phyloP scores from a whole-genome alignment of 2,797 vertebrate genomes.

The Phalanger gymnotis region DNA sequence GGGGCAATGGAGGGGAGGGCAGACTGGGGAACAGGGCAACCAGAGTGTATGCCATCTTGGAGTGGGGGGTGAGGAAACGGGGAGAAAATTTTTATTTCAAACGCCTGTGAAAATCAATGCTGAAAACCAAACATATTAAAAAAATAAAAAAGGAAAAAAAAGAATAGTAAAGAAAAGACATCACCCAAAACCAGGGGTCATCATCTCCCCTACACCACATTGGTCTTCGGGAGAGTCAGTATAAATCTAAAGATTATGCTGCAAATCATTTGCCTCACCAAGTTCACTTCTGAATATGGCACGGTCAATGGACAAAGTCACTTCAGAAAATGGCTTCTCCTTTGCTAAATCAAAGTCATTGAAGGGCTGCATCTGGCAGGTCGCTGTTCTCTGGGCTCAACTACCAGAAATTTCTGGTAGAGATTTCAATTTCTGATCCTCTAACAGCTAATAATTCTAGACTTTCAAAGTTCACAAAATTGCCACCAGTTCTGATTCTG shows the following conservation, averaged over 20 bases:
- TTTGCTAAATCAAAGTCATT: background rate
- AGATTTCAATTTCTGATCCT: background rate
- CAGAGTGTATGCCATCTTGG: no score
- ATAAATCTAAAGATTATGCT: background rate
- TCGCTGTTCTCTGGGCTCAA: background rate
- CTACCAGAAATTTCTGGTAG: no score
- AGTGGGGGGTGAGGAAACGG: no score
- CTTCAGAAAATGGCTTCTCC: background rate
- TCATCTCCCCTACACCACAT: no score
- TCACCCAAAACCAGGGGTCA: background rate
- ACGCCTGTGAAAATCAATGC: no score
- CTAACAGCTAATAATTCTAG: no score
- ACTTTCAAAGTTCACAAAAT: background rate
- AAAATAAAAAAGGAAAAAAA: no score
- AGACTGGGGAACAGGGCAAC: no score
- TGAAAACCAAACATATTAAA: no score
- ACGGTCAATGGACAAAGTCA: background rate
- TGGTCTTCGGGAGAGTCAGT: background rate
- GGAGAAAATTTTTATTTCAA: no score
- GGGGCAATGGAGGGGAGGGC: no score
- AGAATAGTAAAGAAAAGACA: background rate
- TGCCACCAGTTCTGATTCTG: background rate
- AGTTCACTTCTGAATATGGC: background rate
- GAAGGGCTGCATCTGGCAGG: background rate
- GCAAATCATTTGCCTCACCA: background rate